Base-by-base conservation (phyloP, 2,113 vertebrate species). In the Anser cygnoides region DNA sequence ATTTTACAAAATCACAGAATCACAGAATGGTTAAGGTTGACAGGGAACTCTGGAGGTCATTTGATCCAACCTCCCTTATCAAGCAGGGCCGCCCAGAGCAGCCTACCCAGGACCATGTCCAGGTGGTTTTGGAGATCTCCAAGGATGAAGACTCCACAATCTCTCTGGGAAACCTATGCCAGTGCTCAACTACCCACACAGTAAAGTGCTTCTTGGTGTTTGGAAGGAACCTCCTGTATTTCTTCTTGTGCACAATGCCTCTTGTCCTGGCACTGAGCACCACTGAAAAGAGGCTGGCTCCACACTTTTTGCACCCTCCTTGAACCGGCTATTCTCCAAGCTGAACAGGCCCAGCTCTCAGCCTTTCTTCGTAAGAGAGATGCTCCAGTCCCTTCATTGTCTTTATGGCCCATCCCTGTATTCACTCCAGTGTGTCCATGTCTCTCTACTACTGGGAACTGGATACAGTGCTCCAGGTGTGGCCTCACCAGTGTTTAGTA, bases 1-100 rank as follows among this genome's bases (percentile, higher is more conserved):
- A 9, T 61, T 46, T 46, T 39, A 65, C 11, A 65, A 5, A 25
- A 35, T 13, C 8, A 41, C 2, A 12, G 28, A 65, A 52, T 77
- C 29, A 76, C 20, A 61, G 9, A 25, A 22, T 15, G 11, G 20
- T 0, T 80, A 55, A 70, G 1, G 2, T 29, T 95, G 29, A 9
- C 76, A 70, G 28, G 10, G 4, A 50, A 23, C 7, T 33, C 6
- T 25, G 11, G 10, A 66, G 13, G 5, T n/a, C 23, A 33, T 49
- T 13, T n/a, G 4, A 5, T 52, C 29, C 44, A 72, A 44, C 4
- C 0, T 4, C 5, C 10, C 41, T 37, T n/a, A 7, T 12, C 83
- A n/a, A 35, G 19, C 4, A 7, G 5, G 35, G 54, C 2, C 10
- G 17, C 25, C 41, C 2, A 39, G 57, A 70, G 65, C 1, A 0